A percentile compares a stretch with the other conserved stretches of the same genome.
These are phyloP conservation scores for Leptinotarsa rubiginosa DNA, from an alignment of 2,888 invertebrate genomes.

Conservation along the genomic window DNA sequence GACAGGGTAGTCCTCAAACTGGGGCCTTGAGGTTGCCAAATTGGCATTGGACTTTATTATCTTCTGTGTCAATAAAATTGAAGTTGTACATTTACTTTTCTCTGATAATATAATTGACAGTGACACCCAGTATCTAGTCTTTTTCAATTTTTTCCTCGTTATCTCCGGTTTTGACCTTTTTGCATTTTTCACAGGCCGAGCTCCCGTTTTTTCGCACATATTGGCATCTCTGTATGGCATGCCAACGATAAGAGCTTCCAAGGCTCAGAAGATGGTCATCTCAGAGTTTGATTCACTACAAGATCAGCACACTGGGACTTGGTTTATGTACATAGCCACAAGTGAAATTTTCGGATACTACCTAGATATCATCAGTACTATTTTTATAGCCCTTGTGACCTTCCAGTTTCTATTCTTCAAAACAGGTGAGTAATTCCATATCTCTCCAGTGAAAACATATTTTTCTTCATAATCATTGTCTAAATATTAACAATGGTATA, in stretches of 20 bases:
- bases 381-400: slow-evolving; percentile 72
- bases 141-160: background rate
- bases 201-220: slow-evolving; percentile 92
- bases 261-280: slow-evolving; percentile 78
- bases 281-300: slow-evolving; percentile 82
- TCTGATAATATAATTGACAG: too few species aligned
- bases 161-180: background rate
- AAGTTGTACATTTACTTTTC: too few species aligned
- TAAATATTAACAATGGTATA: too few species aligned
- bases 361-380: slow-evolving; percentile 74
- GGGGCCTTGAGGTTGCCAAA: too few species aligned
- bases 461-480: too few species aligned
- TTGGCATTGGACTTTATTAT: too few species aligned
- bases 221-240: slow-evolving; percentile 89
- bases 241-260: slow-evolving; percentile 85
- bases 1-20: too few species aligned
- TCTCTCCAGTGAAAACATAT: background rate
- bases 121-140: background rate
- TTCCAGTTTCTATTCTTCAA: slow-evolving; percentile 74
- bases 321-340: slow-evolving; percentile 71
- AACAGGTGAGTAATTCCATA: slow-evolving; percentile 65
- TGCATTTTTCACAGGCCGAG: slow-evolving; percentile 71
- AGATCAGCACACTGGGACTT: slow-evolving; percentile 75
- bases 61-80: too few species aligned
- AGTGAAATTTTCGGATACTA: slow-evolving; percentile 76